Conservation (phyloP, 2,888 invertebrate species). For the Microplitis deprimator region DNA sequence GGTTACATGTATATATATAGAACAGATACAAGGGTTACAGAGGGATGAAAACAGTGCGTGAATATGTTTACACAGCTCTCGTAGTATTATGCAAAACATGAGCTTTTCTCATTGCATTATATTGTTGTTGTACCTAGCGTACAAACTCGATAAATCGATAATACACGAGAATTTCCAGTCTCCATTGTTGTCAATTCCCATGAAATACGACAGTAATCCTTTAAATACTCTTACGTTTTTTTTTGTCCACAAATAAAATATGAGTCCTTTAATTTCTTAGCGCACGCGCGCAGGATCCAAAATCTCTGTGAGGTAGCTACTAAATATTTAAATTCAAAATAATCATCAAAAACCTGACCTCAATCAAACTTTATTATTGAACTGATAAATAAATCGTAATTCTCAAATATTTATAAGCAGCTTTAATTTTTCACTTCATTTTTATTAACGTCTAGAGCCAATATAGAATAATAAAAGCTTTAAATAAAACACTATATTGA, state of each 20-base stretch:
- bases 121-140: slow-evolving; percentile 13
- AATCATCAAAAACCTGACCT: no score
- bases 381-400: no score
- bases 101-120: slow-evolving; percentile 26
- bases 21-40: background rate
- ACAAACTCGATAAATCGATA: slow-evolving; percentile 15
- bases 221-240: background rate
- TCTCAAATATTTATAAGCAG: no score
- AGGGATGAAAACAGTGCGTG: background rate
- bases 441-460: no score
- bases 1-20: background rate
- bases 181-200: background rate
- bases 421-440: no score
- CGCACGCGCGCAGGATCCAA: no score
- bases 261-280: no score
- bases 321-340: no score
- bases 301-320: no score
- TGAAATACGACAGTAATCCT: background rate
- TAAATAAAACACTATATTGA: no score
- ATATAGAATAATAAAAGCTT: no score
- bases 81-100: slow-evolving; percentile 43
- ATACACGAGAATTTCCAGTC: slow-evolving; percentile 4
- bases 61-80: slow-evolving; percentile 32
- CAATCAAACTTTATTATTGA: no score
- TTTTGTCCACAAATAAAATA: background rate